Conservation (phyloP, 2,113 vertebrate species). For the Uropsilus gracilis region DNA sequence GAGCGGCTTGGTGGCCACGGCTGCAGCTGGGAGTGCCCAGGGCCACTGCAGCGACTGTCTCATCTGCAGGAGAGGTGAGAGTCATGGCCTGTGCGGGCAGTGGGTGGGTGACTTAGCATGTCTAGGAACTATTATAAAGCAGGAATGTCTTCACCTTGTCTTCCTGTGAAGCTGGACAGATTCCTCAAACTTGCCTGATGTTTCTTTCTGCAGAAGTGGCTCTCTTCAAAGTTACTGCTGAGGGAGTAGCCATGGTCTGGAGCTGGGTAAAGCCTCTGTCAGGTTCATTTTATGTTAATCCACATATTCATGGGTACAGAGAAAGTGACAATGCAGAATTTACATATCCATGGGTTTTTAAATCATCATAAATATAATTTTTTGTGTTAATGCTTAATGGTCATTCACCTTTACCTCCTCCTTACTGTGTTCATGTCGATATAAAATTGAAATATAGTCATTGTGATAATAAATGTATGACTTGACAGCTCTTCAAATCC, state of each 20-base stretch:
- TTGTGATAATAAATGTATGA: too few species aligned
- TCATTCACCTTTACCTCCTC: too few species aligned
- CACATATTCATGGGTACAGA: background rate
- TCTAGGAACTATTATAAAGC: background rate
- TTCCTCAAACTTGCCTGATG: background rate
- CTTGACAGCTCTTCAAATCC: too few species aligned
- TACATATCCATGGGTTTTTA: background rate
- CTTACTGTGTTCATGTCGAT: too few species aligned
- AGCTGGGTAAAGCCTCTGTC: background rate
- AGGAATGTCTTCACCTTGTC: background rate
- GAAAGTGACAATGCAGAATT: background rate
- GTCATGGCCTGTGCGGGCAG: background rate
- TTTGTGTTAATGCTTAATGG: too few species aligned
- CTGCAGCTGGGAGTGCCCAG: fast-evolving
- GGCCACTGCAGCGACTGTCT: background rate
- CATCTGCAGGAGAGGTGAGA: background rate
- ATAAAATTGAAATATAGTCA: too few species aligned
- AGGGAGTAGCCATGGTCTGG: background rate
- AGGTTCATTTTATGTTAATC: background rate
- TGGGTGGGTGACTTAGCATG: background rate
- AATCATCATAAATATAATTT: background rate
- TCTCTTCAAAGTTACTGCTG: background rate
- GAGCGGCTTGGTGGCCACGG: background rate
- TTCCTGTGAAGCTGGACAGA: background rate
- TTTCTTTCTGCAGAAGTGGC: background rate